A percentile compares a stretch with the other conserved stretches of the same genome.
Evolutionary conservation across 2,888 invertebrate genomes (phyloP).

Genomic region (Trachelus iudaicus): DNA sequence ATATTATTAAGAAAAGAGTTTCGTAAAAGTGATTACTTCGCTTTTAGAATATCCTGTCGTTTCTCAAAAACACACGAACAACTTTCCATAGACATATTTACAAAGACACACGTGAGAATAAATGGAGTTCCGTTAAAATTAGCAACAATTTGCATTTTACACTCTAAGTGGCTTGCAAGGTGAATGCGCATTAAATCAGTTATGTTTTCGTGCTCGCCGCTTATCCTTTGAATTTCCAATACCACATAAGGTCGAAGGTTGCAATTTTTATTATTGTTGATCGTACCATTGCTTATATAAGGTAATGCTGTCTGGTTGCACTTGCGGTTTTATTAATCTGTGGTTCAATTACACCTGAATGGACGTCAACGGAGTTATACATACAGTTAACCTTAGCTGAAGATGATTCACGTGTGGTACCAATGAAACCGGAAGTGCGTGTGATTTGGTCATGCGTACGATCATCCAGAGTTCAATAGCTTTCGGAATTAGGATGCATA

Average conservation of each 20-base stretch:
- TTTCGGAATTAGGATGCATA: constrained; percentile 52
- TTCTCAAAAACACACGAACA: not conserved
- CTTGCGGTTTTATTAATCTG: not conserved
- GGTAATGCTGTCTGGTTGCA: not conserved
- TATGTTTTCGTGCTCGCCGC: not conserved
- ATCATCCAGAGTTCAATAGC: constrained; percentile 51
- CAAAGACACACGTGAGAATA: not conserved
- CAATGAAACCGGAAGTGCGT: constrained; percentile 43
- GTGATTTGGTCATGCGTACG: constrained; percentile 47
- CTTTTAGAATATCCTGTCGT: not conserved
- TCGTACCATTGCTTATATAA: not conserved
- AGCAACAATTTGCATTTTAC: not conserved
- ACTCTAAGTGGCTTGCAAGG: not conserved
- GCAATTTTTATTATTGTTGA: not conserved
- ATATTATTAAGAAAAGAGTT: not conserved
- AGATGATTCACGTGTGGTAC: not conserved
- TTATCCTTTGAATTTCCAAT: not conserved
- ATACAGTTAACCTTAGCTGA: not conserved
- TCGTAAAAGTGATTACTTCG: not conserved
- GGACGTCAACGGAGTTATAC: not conserved
- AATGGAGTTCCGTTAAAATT: not conserved
- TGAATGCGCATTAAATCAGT: not conserved
- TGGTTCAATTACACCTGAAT: not conserved
- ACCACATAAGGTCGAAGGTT: not conserved
- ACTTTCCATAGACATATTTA: not conserved